Evolutionary conservation across 2,797 vertebrate species (phyloP).

Genomic region (Sebastes cheni): DNA sequence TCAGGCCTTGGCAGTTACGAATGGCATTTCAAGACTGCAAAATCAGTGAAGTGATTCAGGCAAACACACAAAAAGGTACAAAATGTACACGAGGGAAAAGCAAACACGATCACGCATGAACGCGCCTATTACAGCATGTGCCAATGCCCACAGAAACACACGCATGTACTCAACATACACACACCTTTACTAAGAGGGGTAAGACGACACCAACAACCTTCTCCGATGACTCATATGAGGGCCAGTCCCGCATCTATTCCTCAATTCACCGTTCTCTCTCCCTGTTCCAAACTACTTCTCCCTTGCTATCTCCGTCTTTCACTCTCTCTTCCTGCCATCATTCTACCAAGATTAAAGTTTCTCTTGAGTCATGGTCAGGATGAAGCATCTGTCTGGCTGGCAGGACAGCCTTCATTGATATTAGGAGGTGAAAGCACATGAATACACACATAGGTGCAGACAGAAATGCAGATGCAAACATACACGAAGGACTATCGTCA

Average conservation of each 20-base stretch:
- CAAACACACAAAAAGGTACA: conserved; percentile 37
- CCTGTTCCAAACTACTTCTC: background rate
- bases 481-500: conserved; percentile 3
- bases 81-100: conserved; percentile 44
- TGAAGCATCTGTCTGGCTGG: conserved; percentile 22
- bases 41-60: conserved; percentile 44
- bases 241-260: conserved; percentile 6
- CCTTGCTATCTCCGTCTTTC: background rate
- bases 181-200: conserved; percentile 1
- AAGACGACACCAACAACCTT: conserved; percentile 46
- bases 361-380: conserved; percentile 13
- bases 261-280: conserved; percentile 4
- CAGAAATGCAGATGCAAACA: conserved; percentile 16
- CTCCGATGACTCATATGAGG: conserved; percentile 25
- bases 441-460: background rate
- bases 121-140: conserved; percentile 25
- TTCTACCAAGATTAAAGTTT: conserved; percentile 19
- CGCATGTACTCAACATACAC: conserved; percentile 1
- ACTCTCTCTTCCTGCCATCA: background rate
- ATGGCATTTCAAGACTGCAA: conserved; percentile 24
- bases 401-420: conserved; percentile 22
- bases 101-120: conserved; percentile 32
- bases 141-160: conserved; percentile 21
- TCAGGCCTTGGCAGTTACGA: conserved; percentile 16
- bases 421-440: conserved; percentile 12